A percentile compares a stretch with the other conserved stretches of the same genome.
phyloP scores from a whole-genome alignment of 2,888 invertebrate genomes.

The Sarcophaga caerulescens region DNA sequence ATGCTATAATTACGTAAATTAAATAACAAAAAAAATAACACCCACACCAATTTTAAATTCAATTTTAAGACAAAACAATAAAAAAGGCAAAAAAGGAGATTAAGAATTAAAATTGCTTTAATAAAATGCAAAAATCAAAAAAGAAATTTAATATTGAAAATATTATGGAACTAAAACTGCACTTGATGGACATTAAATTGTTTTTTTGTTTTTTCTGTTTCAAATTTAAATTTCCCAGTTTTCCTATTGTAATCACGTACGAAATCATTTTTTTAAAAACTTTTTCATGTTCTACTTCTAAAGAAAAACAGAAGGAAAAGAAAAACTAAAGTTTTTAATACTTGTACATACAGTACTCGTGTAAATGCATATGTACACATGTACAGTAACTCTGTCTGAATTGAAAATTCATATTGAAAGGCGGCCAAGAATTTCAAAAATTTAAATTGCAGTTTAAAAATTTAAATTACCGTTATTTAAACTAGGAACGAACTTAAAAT shows the following conservation, averaged over 20 bases:
- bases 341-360: too few species aligned
- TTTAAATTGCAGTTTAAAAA: slow-evolving; percentile 33
- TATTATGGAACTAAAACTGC: slow-evolving; percentile 15
- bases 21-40: neutral
- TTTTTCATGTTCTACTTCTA: too few species aligned
- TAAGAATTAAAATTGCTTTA: neutral
- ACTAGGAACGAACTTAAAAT: neutral
- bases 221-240: too few species aligned
- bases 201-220: neutral
- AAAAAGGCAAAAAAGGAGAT: too few species aligned
- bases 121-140: neutral
- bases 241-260: too few species aligned
- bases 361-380: too few species aligned
- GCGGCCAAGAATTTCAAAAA: slow-evolving; percentile 1
- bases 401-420: neutral
- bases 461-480: slow-evolving; percentile 8
- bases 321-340: too few species aligned
- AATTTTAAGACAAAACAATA: too few species aligned
- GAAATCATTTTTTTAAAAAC: too few species aligned
- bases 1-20: neutral
- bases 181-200: slow-evolving; percentile 20
- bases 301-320: neutral
- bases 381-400: neutral
- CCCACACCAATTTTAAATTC: slow-evolving; percentile 10
- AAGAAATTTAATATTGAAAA: slow-evolving; percentile 2